Conservation (phyloP, 2,797 vertebrate genomes). For the Anas acuta region DNA sequence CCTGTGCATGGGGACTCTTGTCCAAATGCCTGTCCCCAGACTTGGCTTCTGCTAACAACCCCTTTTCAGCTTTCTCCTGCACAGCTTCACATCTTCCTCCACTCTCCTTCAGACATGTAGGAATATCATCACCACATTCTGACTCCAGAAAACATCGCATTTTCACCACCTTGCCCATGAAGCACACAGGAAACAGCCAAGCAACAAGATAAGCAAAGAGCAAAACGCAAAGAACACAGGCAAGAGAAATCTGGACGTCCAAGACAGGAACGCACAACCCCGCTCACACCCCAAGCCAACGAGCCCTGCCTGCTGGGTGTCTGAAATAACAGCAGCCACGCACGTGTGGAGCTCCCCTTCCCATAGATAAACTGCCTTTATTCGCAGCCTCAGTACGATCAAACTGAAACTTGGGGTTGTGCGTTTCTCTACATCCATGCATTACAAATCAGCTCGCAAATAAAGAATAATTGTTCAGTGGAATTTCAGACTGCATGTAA, state of each 20-base stretch:
- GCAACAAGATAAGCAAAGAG: neutral
- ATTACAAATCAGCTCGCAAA: slow-evolving; percentile 41
- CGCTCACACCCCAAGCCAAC: neutral
- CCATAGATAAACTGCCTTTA: neutral
- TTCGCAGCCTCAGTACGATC: neutral
- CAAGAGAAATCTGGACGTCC: neutral
- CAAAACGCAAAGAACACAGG: neutral
- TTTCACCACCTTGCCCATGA: neutral
- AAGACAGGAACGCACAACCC: neutral
- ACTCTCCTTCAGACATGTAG: neutral
- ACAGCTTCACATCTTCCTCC: neutral
- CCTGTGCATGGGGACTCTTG: neutral
- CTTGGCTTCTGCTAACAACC: neutral
- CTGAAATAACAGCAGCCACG: neutral
- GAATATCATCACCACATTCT: neutral
- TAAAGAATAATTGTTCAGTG: slow-evolving; percentile 30
- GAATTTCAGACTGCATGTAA: neutral
- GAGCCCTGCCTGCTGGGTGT: neutral
- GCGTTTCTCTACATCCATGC: slow-evolving; percentile 27
- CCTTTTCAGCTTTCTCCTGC: neutral
- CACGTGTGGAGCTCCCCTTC: neutral
- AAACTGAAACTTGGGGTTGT: neutral
- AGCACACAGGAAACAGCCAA: neutral
- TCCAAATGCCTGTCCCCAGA: neutral
- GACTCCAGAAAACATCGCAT: neutral